Percentiles rank a stretch among this genome's conserved stretches.
Conservation (phyloP, 1,140 invertebrate species). For the Dendroctonus ponderosae region DNA sequence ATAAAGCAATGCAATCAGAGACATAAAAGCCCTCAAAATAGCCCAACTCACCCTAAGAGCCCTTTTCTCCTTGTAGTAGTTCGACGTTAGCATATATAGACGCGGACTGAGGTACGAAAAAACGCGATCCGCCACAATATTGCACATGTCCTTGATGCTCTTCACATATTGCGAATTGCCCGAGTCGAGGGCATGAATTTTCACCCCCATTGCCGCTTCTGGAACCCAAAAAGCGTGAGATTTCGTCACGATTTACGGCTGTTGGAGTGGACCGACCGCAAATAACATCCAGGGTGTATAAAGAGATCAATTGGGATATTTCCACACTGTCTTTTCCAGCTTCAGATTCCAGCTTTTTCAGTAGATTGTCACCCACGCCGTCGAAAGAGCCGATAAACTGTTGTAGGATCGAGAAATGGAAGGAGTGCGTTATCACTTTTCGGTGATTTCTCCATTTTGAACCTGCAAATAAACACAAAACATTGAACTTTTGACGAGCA, state of each 20-base stretch:
- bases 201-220: conserved; percentile 27
- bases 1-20: not conserved
- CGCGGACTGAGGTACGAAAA: conserved; percentile 38
- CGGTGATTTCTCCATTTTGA: conserved; percentile 63
- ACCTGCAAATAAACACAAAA: conserved; percentile 32
- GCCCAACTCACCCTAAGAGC: conserved; percentile 52
- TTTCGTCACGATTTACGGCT: not conserved
- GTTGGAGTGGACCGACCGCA: conserved; percentile 58
- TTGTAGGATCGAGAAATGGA: conserved; percentile 82
- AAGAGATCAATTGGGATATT: conserved; percentile 64
- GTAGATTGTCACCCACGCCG: conserved; percentile 61
- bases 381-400: conserved; percentile 73
- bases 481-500: not conserved
- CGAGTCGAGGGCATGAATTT: conserved; percentile 7
- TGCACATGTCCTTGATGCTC: conserved; percentile 13
- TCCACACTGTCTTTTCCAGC: conserved; percentile 55
- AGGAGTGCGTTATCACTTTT: conserved; percentile 78
- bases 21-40: not conserved
- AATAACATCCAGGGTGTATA: conserved; percentile 73
- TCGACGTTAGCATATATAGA: conserved; percentile 38
- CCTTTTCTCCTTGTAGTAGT: conserved; percentile 48
- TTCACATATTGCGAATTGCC: conserved; percentile 12
- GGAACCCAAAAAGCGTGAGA: conserved; percentile 6
- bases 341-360: conserved; percentile 56
- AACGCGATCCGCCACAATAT: not conserved